phyloP scores from a whole-genome alignment of 1,140 invertebrate genomes.

The Trichonephila clavata region DNA sequence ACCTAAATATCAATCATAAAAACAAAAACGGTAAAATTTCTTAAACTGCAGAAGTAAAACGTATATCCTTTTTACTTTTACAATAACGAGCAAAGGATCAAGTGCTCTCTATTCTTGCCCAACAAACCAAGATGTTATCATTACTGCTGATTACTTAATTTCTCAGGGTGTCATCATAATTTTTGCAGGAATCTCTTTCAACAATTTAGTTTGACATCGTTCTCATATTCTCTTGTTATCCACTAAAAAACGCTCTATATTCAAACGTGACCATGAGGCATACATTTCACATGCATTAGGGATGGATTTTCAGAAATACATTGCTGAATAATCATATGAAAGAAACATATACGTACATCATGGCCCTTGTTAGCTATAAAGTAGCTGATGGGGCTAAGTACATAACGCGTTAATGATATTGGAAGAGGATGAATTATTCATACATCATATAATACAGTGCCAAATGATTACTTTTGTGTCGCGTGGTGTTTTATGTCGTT shows the following conservation, averaged over 20 bases:
- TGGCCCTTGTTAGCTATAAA: neutral
- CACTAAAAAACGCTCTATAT: neutral
- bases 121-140: neutral
- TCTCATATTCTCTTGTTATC: neutral
- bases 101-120: neutral
- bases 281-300: neutral
- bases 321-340: neutral
- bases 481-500: neutral
- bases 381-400: conserved; percentile 5
- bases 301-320: neutral
- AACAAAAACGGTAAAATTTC: too few species aligned
- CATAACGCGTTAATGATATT: conserved; percentile 22
- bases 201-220: neutral
- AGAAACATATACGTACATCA: neutral
- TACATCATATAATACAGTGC: conserved; percentile 19
- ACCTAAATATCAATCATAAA: too few species aligned
- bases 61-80: too few species aligned
- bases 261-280: neutral
- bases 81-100: neutral
- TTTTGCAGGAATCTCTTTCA: neutral
- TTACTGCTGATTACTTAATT: neutral
- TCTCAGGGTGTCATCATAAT: neutral
- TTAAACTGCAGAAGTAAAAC: too few species aligned
- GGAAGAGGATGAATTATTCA: conserved; percentile 1
- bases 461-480: neutral